Base-by-base conservation (phyloP, 2,113 vertebrate species). In the Oostethus manadensis region DNA sequence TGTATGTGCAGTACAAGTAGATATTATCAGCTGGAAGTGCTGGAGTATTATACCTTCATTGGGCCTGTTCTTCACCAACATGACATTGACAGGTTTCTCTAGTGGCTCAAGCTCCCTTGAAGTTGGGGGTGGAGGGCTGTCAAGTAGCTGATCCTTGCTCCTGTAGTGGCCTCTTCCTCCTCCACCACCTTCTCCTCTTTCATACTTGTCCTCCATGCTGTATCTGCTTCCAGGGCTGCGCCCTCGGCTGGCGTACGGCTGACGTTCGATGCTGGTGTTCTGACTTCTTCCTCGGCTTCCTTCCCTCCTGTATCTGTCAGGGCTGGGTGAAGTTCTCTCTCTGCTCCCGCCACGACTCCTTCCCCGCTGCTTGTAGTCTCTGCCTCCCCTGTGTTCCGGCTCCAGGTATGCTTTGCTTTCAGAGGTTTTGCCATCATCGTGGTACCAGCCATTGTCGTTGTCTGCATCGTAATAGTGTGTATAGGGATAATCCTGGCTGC, bases 61-160 rank as follows among this genome's bases (percentile, higher is more conserved):
- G 10, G 90, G 80, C 72, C 88, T 89, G 87, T 84, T 92, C 84
- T 98, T 98, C 43, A 89, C 90, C 75, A 98, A 83, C 62, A 97
- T 89, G 62, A 98, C 93, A 4, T 88, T 92, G 54, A 94, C 75
- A 0, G 94, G 95, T 56, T 89, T 90, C 11, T 87, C 88, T 1
- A 86, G 74, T 6, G 45, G 66, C 47, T 93, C 89, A 58, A 77
- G 71, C 54, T 73, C 70, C 29, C 83, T 86, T 80, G 61, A 66
- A 55, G 40, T 68, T 20, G 77, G 90, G 62, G 70, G 66, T 43
- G 42, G 70, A 2, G 38, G 64, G 8, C n/a, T 68, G 78, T 67
- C 80, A 11, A 72, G 89, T 65, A 61, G 76, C 14, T 49, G 84
- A 83, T 94, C 93, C 1, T 68, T 87, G 77, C 93, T 94, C 42